Evolutionary conservation across 2,797 vertebrate species (phyloP).

Genomic region (Centropyge bicolor): DNA sequence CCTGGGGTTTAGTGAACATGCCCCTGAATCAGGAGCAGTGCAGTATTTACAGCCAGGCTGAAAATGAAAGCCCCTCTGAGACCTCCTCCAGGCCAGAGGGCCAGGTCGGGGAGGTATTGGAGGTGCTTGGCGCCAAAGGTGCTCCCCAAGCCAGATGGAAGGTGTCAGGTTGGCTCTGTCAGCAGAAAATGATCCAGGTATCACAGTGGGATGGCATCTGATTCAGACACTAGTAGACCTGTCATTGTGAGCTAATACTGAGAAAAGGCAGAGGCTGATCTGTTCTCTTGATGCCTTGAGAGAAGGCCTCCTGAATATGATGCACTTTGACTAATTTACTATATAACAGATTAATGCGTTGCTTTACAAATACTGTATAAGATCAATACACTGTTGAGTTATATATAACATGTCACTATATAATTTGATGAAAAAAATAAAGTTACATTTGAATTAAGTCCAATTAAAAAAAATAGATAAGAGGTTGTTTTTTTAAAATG

Average conservation of each 20-base stretch:
- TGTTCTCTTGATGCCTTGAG: conserved; percentile 8
- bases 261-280: conserved; percentile 24
- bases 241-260: conserved; percentile 21
- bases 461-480: no score
- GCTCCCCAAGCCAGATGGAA: conserved; percentile 43
- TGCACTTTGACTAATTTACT: not conserved
- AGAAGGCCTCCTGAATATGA: not conserved
- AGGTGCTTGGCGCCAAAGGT: conserved; percentile 51
- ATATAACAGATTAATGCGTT: not conserved
- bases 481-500: no score
- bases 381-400: not conserved
- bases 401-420: not conserved
- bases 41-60: not conserved
- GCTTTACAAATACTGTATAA: not conserved
- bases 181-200: conserved; percentile 68
- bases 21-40: not conserved
- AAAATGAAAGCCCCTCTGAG: not conserved
- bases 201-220: conserved; percentile 37
- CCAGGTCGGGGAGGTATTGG: conserved; percentile 11
- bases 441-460: no score
- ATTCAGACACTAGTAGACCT: conserved; percentile 36
- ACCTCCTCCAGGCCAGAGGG: conserved; percentile 2
- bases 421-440: not conserved
- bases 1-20: not conserved
- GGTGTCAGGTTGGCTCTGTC: conserved; percentile 73